Evolutionary conservation across 1,140 invertebrate species (phyloP), one percentile per base, ranked within the genome.

Genomic region (Drosophila paulistorum): DNA sequence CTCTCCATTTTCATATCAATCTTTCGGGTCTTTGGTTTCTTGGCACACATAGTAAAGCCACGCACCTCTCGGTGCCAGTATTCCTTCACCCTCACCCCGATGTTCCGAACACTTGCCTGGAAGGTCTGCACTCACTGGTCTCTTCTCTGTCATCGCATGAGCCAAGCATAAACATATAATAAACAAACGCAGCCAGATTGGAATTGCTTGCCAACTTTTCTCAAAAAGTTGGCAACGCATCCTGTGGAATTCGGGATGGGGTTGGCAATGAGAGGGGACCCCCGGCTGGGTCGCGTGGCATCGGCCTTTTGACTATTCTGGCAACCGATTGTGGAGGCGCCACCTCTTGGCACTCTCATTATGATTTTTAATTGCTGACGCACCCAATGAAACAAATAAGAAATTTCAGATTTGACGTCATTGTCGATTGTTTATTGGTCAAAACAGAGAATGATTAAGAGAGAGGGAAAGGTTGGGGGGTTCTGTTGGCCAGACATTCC

Each of bases 341-440:
- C 82, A 61, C 74, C 77, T 90, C 75, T 90, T 87, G 87, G 82
- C 86, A 83, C 83, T 81, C 77, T 81, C 77, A 87, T 90, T 90
- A 90, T 90, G 83, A 90, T 87, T 84, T 51, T 90, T 90, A 90
- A 90, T 90, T 90, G 87, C 83, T 84, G 82, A 87, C 87, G 84
- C 84, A 90, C 79, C 90, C 83, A 87, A 90, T 82, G 86, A 86
- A 70, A 72, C 90, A 87, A 87, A 87, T 80, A 90, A 80, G 10
- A 39, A 39, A 84, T 81, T 71, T 55, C 54, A 33, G 13, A 84
- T 81, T 71, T 55, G 59, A 33, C 41, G 69, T 42, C 23, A 67
- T 23, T 63, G 79, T 60, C 74, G 78, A 79, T 90, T 86, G 80
- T 83, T 86, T 85, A 87, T 83, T 90, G 86, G 86, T 86, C 71